phyloP scores from a whole-genome alignment of 1,140 invertebrate genomes.

The Meteorus sp. region DNA sequence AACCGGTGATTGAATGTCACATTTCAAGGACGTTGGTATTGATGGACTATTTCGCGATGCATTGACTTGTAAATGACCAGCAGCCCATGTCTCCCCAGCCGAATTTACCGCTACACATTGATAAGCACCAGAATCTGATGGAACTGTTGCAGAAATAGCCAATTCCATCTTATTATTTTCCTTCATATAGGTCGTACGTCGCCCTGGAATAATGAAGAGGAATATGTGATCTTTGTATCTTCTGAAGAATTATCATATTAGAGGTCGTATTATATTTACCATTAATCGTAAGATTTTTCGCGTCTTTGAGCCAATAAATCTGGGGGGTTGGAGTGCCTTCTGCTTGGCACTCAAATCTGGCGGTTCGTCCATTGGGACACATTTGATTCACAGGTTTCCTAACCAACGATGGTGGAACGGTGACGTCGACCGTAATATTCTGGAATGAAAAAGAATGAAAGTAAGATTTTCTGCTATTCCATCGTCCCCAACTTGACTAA shows the following conservation, averaged over 20 bases:
- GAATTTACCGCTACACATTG: conserved; percentile 75
- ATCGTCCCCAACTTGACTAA: too few relatives aligned
- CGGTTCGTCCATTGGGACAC: conserved; percentile 69
- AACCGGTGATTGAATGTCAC: conserved; percentile 59
- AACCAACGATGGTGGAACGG: conserved; percentile 63
- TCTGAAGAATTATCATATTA: too few relatives aligned
- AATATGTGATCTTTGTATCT: too few relatives aligned
- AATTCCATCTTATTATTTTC: conserved; percentile 59
- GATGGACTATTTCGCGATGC: conserved; percentile 60
- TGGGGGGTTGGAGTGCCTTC: conserved; percentile 66
- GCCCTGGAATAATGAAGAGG: conserved; percentile 46
- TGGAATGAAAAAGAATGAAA: conserved; percentile 26
- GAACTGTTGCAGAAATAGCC: conserved; percentile 68
- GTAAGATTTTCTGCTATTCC: too few relatives aligned
- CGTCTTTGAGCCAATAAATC: conserved; percentile 73
- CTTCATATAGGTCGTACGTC: conserved; percentile 58
- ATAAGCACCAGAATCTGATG: conserved; percentile 72
- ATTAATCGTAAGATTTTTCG: conserved; percentile 61
- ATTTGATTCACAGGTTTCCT: conserved; percentile 62
- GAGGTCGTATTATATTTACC: conserved; percentile 45
- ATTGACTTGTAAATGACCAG: conserved; percentile 62
- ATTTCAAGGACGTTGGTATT: conserved; percentile 63
- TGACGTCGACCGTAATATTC: conserved; percentile 60
- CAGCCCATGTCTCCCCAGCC: conserved; percentile 67
- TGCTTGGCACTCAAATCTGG: conserved; percentile 71